Base-by-base conservation (phyloP, 2,113 vertebrate species). In the Riparia riparia region DNA sequence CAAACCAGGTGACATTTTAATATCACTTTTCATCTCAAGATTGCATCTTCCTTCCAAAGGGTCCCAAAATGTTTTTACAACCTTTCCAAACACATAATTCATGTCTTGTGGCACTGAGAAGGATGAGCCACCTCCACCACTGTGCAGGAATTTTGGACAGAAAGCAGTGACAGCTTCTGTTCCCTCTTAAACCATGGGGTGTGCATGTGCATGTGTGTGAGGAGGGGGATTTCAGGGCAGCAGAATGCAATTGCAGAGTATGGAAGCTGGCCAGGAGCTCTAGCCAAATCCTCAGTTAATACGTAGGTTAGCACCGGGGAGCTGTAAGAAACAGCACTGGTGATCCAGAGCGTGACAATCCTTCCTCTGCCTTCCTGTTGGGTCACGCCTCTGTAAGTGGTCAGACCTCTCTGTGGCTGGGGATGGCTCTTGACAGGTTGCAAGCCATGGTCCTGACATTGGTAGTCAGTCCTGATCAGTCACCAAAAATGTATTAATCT, bases 11-110 rank as follows among this genome's bases (percentile, higher is more conserved):
- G 89, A 86, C 80, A 90, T 94, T 93, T 97, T 86, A 93, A 88
- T 94, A 95, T 32, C 34, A 34, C 60, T 88, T 91, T 91, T 95
- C 71, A 88, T 88, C 64, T 94, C 66, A 88, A 93, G 85, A 82
- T 87, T 87, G 37, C 60, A 44, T 78, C 72, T 95, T 87, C 78
- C 34, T 93, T 93, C 90, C 85, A 90, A 82, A 90, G 66, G 50
- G 18, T 93, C 70, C 58, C 84, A 77, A 91, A 74, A 73, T 86
- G 66, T 66, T 94, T 91, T 96, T 86, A 84, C 88, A 90, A 89
- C 47, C 65, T 73, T 96, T 85, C 58, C 63, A 88, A 78, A 29
- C 32, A 68, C 44, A 34, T 90, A 78, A 90, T 89, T 95, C 44
- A 79, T 53, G 28, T 92, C 53, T 83, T 5, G 1, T 73, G 51